A percentile compares a stretch with the other conserved stretches of the same genome.
These are phyloP conservation scores for Desmophyllum pertusum DNA, from an alignment of 92 coral and sea anemone species.

Conservation along the genomic window DNA sequence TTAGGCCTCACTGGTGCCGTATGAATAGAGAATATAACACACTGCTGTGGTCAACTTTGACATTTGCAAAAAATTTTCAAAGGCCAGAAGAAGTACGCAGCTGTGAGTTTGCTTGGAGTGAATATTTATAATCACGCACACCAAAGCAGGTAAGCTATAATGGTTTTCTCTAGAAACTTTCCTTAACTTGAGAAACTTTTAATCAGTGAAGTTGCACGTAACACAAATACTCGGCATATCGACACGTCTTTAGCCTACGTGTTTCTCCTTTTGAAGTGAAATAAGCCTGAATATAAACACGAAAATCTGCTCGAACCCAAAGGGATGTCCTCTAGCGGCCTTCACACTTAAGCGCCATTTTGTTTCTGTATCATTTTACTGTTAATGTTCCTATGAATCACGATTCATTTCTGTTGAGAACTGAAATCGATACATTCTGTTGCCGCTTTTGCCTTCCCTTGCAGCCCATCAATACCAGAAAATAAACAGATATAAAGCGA, in stretches of 20 bases:
- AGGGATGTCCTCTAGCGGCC: background rate
- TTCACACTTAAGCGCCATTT: background rate
- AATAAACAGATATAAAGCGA: background rate
- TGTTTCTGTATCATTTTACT: background rate
- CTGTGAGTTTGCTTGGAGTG: conserved; percentile 5
- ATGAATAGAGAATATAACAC: background rate
- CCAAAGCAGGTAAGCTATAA: background rate
- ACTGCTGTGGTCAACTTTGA: background rate
- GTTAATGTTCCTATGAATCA: background rate
- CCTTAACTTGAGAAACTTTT: background rate
- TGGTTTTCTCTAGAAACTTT: background rate
- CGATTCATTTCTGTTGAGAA: background rate
- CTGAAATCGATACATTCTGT: background rate
- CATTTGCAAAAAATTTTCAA: background rate
- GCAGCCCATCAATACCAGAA: background rate
- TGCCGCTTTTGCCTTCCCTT: background rate
- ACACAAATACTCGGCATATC: background rate
- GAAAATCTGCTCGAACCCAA: background rate
- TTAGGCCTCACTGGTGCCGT: background rate
- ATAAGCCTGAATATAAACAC: background rate
- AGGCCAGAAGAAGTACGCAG: background rate
- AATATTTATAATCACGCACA: conserved; percentile 8
- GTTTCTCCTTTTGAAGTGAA: background rate
- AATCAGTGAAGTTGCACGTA: background rate
- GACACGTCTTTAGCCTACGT: background rate